Evolutionary conservation across 2,888 invertebrate genomes (phyloP).

Genomic region (Hydraecia micacea): DNA sequence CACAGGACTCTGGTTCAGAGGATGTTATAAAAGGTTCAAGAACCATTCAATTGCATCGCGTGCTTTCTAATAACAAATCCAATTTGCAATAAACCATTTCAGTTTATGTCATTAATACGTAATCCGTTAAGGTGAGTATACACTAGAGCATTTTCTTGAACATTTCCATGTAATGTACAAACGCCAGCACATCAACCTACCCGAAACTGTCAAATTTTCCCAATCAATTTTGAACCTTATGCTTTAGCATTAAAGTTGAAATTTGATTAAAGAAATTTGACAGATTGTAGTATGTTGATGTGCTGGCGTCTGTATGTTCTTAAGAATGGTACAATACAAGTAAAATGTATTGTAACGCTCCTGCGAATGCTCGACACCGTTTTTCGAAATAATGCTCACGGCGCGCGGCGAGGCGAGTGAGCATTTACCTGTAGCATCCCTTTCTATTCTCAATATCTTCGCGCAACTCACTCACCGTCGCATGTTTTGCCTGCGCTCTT

Average conservation of each 20-base stretch:
- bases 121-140: conserved; percentile 22
- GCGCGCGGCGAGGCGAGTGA: not conserved
- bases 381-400: not conserved
- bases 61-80: conserved; percentile 22
- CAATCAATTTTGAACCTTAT: too few species aligned
- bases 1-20: too few species aligned
- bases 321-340: not conserved
- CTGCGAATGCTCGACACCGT: not conserved
- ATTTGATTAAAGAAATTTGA: too few species aligned
- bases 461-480: not conserved
- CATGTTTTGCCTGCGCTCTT: not conserved
- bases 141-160: not conserved
- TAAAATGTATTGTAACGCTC: not conserved
- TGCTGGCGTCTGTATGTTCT: too few species aligned
- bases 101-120: conserved; percentile 21
- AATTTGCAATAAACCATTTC: conserved; percentile 2
- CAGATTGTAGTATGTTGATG: too few species aligned
- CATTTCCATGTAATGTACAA: too few species aligned
- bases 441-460: not conserved
- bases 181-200: too few species aligned
- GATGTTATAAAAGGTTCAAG: too few species aligned
- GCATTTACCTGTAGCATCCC: not conserved
- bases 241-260: too few species aligned
- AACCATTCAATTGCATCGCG: conserved; percentile 26
- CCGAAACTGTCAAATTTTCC: too few species aligned